Percentiles rank a stretch among this genome's conserved stretches.
phyloP scores from a whole-genome alignment of 2,797 vertebrate genomes.

The Orestias chungarensis region DNA sequence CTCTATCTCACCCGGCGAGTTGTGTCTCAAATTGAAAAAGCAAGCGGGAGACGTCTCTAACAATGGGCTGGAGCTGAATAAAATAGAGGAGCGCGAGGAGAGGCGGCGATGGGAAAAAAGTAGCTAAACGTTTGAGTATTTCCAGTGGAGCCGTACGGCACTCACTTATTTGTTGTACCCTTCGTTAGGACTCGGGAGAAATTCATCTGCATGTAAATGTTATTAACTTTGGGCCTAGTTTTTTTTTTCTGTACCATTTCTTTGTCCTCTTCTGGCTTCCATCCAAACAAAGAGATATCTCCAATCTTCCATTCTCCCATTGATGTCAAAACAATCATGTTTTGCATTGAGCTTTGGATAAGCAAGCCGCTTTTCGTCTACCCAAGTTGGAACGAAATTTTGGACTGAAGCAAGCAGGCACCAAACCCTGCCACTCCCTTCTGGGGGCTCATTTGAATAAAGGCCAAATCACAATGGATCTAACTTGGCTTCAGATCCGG shows the following conservation, averaged over 20 bases:
- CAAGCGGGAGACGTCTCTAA: conserved; percentile 45
- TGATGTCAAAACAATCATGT: not conserved
- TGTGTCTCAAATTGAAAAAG: conserved; percentile 73
- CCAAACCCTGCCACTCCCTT: not conserved
- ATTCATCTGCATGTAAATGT: conserved; percentile 54
- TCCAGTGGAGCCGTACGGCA: conserved; percentile 19
- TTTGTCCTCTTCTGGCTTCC: not conserved
- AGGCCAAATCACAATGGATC: too few species aligned
- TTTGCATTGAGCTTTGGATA: too few species aligned
- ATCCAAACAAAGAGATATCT: not conserved
- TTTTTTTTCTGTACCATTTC: conserved; percentile 9
- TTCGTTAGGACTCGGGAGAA: conserved; percentile 8
- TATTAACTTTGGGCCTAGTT: conserved; percentile 2
- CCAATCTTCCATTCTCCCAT: not conserved
- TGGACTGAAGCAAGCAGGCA: not conserved
- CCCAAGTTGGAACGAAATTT: not conserved
- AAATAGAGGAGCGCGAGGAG: conserved; percentile 31
- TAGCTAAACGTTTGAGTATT: conserved; percentile 32
- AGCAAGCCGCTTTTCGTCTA: too few species aligned
- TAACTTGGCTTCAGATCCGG: too few species aligned
- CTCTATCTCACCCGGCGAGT: conserved; percentile 58
- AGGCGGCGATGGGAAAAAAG: conserved; percentile 17
- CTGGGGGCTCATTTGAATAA: not conserved
- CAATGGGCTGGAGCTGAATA: conserved; percentile 36
- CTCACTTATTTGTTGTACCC: conserved; percentile 27